These are phyloP conservation scores for Arctocebus calabarensis DNA, from an alignment of 2,797 vertebrate species.

Conservation along the genomic window DNA sequence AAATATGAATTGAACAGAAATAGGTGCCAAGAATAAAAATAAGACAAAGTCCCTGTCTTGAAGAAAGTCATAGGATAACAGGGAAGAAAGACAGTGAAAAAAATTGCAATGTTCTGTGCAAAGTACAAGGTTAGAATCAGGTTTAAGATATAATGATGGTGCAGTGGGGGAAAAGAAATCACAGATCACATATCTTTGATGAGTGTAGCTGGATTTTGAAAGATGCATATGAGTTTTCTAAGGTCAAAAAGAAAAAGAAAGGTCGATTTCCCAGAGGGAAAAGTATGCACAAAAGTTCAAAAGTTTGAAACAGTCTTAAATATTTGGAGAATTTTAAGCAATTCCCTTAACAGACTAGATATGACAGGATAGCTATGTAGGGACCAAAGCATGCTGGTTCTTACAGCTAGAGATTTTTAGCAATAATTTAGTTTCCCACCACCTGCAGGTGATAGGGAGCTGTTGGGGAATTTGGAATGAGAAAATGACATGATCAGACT, in stretches of 20 bases:
- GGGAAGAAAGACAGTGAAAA: not conserved
- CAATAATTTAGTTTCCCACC: slow-evolving; percentile 63
- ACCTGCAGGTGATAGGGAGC: slow-evolving; percentile 39
- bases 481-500: slow-evolving; percentile 52
- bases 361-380: slow-evolving; percentile 11
- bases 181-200: not conserved
- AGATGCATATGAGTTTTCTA: not conserved
- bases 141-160: not conserved
- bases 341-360: slow-evolving; percentile 36
- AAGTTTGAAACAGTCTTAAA: not conserved
- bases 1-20: not conserved
- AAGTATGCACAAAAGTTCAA: not conserved
- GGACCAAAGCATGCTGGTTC: slow-evolving; percentile 21
- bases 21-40: not conserved
- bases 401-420: not conserved
- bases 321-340: slow-evolving; percentile 16
- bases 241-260: slow-evolving; percentile 6
- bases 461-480: slow-evolving; percentile 51
- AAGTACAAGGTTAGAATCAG: not conserved
- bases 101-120: not conserved
- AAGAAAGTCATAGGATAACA: not conserved
- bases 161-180: fast-evolving
- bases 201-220: not conserved
- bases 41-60: not conserved
- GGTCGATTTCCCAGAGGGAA: not conserved